Percentiles rank a stretch among this genome's conserved stretches.
phyloP scores from a whole-genome alignment of 1,140 invertebrate species.

The Teleopsis dalmanni region DNA sequence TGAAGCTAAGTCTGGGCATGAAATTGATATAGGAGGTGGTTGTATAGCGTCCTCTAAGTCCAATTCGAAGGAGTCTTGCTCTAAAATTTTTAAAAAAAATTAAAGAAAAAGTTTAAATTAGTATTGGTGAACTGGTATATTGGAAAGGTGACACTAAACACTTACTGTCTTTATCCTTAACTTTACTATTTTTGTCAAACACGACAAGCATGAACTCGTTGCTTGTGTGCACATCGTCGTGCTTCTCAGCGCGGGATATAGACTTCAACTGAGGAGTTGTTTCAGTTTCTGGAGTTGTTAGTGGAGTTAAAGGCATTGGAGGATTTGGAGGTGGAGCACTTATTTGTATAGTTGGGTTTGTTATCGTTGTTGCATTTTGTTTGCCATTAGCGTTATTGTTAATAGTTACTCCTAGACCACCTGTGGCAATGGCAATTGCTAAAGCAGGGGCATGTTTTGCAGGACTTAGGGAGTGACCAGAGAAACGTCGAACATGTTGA shows the following conservation, averaged over 20 bases:
- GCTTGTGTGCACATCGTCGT: conserved; percentile 43
- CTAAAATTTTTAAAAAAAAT: conserved; percentile 10
- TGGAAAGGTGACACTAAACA: conserved; percentile 1
- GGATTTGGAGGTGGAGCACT: conserved; percentile 26
- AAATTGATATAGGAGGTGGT: conserved; percentile 69
- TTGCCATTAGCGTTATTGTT: conserved; percentile 1
- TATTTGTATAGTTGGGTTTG: conserved; percentile 33
- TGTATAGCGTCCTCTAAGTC: conserved; percentile 55
- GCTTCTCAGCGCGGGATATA: conserved; percentile 25
- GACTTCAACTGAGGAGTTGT: background rate
- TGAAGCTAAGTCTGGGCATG: conserved; percentile 63
- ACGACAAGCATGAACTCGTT: conserved; percentile 75
- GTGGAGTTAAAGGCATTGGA: background rate
- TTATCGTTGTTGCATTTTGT: conserved; percentile 14
- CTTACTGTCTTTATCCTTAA: conserved; percentile 46
- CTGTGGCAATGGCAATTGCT: conserved; percentile 33
- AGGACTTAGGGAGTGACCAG: conserved; percentile 30
- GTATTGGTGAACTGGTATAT: background rate
- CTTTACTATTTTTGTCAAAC: conserved; percentile 52
- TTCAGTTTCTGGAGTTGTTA: conserved; percentile 2
- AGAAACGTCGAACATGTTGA: conserved; percentile 31
- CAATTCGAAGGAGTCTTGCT: conserved; percentile 54
- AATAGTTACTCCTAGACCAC: conserved; percentile 13
- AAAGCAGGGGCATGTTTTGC: conserved; percentile 31
- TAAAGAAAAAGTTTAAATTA: conserved; percentile 1